Evolutionary conservation across 2,797 vertebrate genomes (phyloP).

Genomic region (Botia kubotai): DNA sequence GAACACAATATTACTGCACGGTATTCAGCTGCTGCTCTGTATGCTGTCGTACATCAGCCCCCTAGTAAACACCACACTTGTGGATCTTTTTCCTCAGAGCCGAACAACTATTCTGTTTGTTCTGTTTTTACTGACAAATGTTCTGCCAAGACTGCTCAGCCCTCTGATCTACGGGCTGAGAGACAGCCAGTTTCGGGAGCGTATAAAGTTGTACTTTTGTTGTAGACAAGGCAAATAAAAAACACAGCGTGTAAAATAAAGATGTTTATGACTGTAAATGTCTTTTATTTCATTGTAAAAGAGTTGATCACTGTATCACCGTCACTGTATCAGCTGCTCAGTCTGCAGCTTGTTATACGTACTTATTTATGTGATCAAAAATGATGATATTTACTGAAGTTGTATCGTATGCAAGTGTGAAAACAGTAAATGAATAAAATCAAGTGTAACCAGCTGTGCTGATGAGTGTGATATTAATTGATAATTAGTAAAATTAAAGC

Average conservation of each 20-base stretch:
- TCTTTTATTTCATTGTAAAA: too few relatives aligned
- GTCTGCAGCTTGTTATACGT: too few relatives aligned
- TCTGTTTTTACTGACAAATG: conserved; percentile 53
- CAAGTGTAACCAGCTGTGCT: too few relatives aligned
- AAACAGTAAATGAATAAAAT: too few relatives aligned
- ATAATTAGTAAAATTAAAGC: too few relatives aligned
- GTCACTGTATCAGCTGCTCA: too few relatives aligned
- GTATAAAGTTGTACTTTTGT: conserved; percentile 52
- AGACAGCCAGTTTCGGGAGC: conserved; percentile 63
- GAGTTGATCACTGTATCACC: too few relatives aligned
- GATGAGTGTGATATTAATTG: too few relatives aligned
- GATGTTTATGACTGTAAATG: background rate
- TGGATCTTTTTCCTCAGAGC: conserved; percentile 36
- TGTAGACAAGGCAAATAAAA: background rate
- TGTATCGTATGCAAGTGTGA: too few relatives aligned
- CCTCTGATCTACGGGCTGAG: conserved; percentile 68
- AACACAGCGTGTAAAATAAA: background rate
- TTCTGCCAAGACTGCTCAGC: conserved; percentile 69
- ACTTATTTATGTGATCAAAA: too few relatives aligned
- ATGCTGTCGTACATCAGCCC: conserved; percentile 59
- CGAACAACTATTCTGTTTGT: conserved; percentile 46
- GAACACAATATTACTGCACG: conserved; percentile 71
- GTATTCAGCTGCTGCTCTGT: conserved; percentile 67
- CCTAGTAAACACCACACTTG: background rate
- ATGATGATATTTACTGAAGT: too few relatives aligned